phyloP scores from a whole-genome alignment of 2,888 invertebrate genomes.

The Choristoneura rosaceana region DNA sequence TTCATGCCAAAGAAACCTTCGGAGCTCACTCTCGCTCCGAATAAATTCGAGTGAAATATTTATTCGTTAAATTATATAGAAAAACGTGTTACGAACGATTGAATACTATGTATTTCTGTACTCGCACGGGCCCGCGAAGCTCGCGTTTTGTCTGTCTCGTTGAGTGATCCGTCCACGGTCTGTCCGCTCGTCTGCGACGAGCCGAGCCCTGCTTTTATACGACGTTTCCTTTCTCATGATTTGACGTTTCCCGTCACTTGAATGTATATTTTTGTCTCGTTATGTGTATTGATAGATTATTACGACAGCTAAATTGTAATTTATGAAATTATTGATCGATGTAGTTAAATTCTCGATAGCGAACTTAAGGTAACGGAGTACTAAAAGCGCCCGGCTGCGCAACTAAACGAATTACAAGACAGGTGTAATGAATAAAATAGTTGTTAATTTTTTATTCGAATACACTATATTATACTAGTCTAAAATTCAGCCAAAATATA shows the following conservation, averaged over 20 bases:
- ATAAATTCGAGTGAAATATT: slow-evolving; percentile 23
- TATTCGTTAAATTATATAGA: slow-evolving; percentile 30
- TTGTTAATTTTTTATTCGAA: slow-evolving; percentile 53
- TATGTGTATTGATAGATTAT: slow-evolving; percentile 15
- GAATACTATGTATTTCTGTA: slow-evolving; percentile 41
- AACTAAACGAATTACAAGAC: slow-evolving; percentile 78
- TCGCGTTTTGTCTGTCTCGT: slow-evolving; percentile 50
- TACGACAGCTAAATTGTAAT: slow-evolving; percentile 17
- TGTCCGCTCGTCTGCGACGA: slow-evolving; percentile 49
- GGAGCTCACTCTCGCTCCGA: background rate
- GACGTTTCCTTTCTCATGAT: background rate
- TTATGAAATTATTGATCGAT: slow-evolving; percentile 2
- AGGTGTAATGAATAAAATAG: slow-evolving; percentile 66
- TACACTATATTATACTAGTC: slow-evolving; percentile 51
- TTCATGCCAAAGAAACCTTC: background rate
- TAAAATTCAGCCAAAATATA: slow-evolving; percentile 56
- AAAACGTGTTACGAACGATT: slow-evolving; percentile 28
- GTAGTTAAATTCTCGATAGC: slow-evolving; percentile 10
- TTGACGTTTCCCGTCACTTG: background rate
- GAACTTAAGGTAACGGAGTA: slow-evolving; percentile 12
- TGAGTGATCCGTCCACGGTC: slow-evolving; percentile 73
- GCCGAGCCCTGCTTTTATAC: slow-evolving; percentile 29
- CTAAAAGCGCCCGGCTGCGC: slow-evolving; percentile 41
- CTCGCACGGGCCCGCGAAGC: background rate
- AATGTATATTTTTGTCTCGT: slow-evolving; percentile 4